Evolutionary conservation across 2,113 vertebrate genomes (phyloP), one percentile per base, ranked within the genome.

Genomic region (Baryphthengus martii): DNA sequence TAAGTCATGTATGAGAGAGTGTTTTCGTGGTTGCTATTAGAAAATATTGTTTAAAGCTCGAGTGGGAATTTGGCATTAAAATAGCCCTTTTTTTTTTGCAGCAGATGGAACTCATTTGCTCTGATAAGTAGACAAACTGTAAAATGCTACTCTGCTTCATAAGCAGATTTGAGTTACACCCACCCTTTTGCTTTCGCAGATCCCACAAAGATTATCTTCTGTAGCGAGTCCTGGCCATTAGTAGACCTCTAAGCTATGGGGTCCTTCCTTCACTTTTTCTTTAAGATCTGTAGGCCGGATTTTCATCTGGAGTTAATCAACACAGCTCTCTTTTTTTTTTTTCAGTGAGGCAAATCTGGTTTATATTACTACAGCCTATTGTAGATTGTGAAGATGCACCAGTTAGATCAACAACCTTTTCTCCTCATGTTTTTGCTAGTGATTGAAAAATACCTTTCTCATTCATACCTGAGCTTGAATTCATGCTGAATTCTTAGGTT

Each of bases 91-190:
- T 86, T 89, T 92, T 86, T n/a, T n/a, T n/a, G n/a, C 66, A 80
- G 79, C 88, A 95, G 72, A 94, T 89, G 83, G 85, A 74, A 63
- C 61, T 90, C 33, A 85, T 90, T 92, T 94, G 44, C 58, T 91
- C 82, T 88, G 81, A 19, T 91, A 90, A 96, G 82, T 29, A 93
- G 78, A 50, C 59, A 80, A 90, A 96, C 53, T 97, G 76, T 56
- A 87, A 93, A 94, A 78, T 90, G 82, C 76, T 88, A 65, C 87
- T 92, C 61, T 85, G 76, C 89, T 86, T 85, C 59, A 49, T 70
- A 82, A 88, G 72, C 52, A 95, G 71, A 90, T 93, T 94, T 90
- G 68, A 56, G 80, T n/a, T 35, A 81, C 75, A 76, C 58, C 72
- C 67, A 77, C 47, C 68, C 65, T 78, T 94, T 95, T 92, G 20